phyloP scores from a whole-genome alignment of 2,888 invertebrate genomes.

The Dascillus cervinus region DNA sequence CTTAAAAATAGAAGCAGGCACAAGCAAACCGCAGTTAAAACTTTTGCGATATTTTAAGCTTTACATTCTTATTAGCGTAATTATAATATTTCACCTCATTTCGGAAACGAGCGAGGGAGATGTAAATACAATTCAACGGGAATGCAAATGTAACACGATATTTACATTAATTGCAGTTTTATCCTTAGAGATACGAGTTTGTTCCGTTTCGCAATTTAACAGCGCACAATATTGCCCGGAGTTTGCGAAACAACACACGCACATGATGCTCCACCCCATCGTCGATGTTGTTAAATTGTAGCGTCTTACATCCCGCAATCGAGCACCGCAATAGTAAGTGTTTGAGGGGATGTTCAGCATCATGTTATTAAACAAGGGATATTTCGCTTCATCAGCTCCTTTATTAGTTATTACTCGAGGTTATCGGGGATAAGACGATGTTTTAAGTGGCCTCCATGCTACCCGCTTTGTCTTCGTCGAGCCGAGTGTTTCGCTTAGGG shows the following conservation, averaged over 20 bases:
- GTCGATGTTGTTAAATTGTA: too few species aligned
- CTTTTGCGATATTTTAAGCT: slow-evolving; percentile 22
- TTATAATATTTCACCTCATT: slow-evolving; percentile 16
- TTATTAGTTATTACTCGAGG: slow-evolving; percentile 36
- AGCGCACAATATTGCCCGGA: too few species aligned
- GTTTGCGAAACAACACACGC: too few species aligned
- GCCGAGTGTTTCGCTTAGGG: too few species aligned
- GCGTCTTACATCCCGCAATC: too few species aligned
- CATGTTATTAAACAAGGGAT: slow-evolving; percentile 38
- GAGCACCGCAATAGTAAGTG: slow-evolving; percentile 28
- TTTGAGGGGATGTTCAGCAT: slow-evolving; percentile 24
- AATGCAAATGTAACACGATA: slow-evolving; percentile 6
- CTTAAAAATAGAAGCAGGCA: slow-evolving; percentile 15
- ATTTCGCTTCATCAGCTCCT: slow-evolving; percentile 40
- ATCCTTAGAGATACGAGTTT: neutral
- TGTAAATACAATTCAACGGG: slow-evolving; percentile 4
- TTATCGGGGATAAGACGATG: slow-evolving; percentile 25
- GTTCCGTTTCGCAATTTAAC: neutral
- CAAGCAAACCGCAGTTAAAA: slow-evolving; percentile 13
- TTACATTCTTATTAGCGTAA: slow-evolving; percentile 18
- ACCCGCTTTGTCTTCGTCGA: too few species aligned
- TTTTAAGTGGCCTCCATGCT: too few species aligned
- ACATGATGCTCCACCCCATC: too few species aligned
- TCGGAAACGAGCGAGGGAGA: neutral
- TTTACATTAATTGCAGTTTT: neutral